These are phyloP conservation scores for Salvelinus fontinalis DNA, from an alignment of 2,113 vertebrate genomes.

Conservation along the genomic window DNA sequence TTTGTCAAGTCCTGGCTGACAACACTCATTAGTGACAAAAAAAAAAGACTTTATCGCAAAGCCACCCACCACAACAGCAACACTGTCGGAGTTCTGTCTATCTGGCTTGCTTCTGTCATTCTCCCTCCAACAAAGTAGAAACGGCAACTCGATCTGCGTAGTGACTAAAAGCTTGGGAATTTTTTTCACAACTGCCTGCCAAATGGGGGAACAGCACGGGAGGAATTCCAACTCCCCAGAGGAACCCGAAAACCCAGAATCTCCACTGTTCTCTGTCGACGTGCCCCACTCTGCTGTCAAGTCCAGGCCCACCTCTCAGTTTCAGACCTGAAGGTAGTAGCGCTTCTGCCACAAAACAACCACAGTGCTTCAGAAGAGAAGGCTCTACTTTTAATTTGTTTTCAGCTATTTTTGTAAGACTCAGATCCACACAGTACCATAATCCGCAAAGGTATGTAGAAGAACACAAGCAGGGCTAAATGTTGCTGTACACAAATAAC, in stretches of 20 bases:
- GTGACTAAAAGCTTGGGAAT: conserved; percentile 79
- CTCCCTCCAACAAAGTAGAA: conserved; percentile 66
- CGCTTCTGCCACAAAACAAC: conserved; percentile 37
- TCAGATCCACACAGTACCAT: too few relatives aligned
- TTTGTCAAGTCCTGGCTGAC: background rate
- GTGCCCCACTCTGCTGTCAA: conserved; percentile 59
- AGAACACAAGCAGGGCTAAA: too few relatives aligned
- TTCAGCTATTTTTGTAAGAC: background rate
- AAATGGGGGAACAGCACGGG: conserved; percentile 68
- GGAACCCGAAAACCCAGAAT: conserved; percentile 52
- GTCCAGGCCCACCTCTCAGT: conserved; percentile 11
- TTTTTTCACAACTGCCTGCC: conserved; percentile 81
- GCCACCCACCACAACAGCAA: background rate
- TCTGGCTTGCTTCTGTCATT: conserved; percentile 62
- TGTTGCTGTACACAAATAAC: too few relatives aligned
- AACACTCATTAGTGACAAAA: background rate
- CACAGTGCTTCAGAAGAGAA: conserved; percentile 35
- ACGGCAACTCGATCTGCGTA: conserved; percentile 72
- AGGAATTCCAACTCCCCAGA: conserved; percentile 73
- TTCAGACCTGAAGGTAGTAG: conserved; percentile 28
- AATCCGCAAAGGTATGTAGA: too few relatives aligned
- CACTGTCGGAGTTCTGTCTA: conserved; percentile 57
- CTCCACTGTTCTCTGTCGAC: conserved; percentile 34
- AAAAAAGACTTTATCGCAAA: background rate
- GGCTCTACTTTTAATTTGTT: background rate